These are phyloP conservation scores for Syritta pipiens DNA, from an alignment of 2,888 invertebrate species.

Conservation along the genomic window DNA sequence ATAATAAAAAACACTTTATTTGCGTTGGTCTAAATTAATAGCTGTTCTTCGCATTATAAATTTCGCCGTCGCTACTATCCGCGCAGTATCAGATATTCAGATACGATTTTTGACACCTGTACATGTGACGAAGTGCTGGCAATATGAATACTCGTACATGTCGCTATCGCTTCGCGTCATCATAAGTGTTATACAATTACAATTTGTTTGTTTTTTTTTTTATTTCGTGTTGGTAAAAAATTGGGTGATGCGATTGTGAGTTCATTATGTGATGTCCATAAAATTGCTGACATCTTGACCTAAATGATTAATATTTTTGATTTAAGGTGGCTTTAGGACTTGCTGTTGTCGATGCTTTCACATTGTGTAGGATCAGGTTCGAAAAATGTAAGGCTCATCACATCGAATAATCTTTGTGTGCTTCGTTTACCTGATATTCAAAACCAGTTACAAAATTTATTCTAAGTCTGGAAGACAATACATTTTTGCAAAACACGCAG, in stretches of 20 bases:
- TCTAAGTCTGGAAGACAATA: too few relatives aligned
- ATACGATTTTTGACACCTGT: slow-evolving; percentile 1
- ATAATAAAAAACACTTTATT: slow-evolving; percentile 4
- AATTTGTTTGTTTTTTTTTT: background rate
- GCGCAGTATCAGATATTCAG: background rate
- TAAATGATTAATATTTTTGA: slow-evolving; percentile 22
- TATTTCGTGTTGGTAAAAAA: too few relatives aligned
- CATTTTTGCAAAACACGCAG: too few relatives aligned
- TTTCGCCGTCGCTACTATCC: background rate
- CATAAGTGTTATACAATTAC: background rate
- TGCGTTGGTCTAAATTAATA: background rate
- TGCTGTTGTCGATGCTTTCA: background rate
- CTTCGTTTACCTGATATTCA: too few relatives aligned
- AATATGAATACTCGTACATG: too few relatives aligned
- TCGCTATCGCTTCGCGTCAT: background rate
- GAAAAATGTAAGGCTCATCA: too few relatives aligned
- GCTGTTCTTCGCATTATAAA: background rate
- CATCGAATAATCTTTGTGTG: too few relatives aligned
- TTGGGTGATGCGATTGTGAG: too few relatives aligned
- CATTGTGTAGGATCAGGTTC: too few relatives aligned
- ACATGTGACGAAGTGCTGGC: background rate
- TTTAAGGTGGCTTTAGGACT: background rate
- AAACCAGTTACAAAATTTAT: too few relatives aligned
- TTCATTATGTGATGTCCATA: slow-evolving; percentile 33
- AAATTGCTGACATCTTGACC: slow-evolving; percentile 36